These are phyloP conservation scores for Drosophila melanogaster DNA, from an alignment of 1,140 invertebrate genomes.

Conservation along the genomic window Release_6_plus_ISO1_MT NT_033779.5:19789001-19789500, in stretches of 20 bases:
- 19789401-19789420: conserved; percentile 37
- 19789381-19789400: conserved; percentile 37
- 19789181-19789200: not conserved
- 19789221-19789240: conserved; percentile 19
- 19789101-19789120: not conserved
- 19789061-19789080: too few species aligned
- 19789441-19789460: too few species aligned
- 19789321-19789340: conserved; percentile 80
- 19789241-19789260: conserved; percentile 11
- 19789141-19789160: conserved; percentile 2
- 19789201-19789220: conserved; percentile 6
- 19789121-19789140: not conserved
- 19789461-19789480: conserved; percentile 47
- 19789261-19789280: conserved; percentile 18
- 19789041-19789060: not conserved
- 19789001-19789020: too few species aligned
- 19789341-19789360: conserved; percentile 78
- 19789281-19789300: conserved; percentile 24
- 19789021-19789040: too few species aligned
- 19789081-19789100: not conserved
- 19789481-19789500: conserved; percentile 78
- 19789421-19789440: not conserved
- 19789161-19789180: conserved; percentile 7
- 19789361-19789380: conserved; percentile 18
- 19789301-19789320: conserved; percentile 80